These are phyloP conservation scores for Ophiodon elongatus DNA, from an alignment of 2,113 vertebrate species.

Conservation along the genomic window DNA sequence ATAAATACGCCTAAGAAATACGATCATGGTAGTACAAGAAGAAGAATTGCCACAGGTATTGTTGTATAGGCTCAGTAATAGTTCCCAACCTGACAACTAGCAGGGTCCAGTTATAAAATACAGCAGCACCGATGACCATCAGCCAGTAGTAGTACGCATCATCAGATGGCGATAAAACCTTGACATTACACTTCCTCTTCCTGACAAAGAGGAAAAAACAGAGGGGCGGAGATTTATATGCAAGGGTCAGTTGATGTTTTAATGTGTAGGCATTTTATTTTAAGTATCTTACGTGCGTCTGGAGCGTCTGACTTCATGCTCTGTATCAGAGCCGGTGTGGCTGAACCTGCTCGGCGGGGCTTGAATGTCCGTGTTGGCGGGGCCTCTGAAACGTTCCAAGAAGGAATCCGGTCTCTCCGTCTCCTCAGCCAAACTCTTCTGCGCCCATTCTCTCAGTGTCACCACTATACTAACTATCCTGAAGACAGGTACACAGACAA, in stretches of 20 bases:
- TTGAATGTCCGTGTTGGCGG: constrained; percentile 81
- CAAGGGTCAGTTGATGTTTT: background rate
- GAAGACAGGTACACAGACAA: background rate
- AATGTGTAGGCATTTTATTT: too few relatives aligned
- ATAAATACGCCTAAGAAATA: background rate
- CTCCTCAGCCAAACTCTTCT: constrained; percentile 88
- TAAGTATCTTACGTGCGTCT: constrained; percentile 66
- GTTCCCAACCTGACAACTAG: constrained; percentile 90
- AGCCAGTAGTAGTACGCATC: constrained; percentile 93
- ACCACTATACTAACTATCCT: constrained; percentile 91
- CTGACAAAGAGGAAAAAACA: constrained; percentile 33
- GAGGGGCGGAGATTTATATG: background rate
- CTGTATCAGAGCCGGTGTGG: constrained; percentile 71
- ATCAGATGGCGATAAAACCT: constrained; percentile 91
- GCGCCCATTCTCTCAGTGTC: constrained; percentile 92
- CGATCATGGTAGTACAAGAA: background rate
- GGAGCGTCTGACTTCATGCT: constrained; percentile 59
- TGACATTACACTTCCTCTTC: constrained; percentile 82
- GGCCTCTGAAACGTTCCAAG: constrained; percentile 92
- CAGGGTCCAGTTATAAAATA: constrained; percentile 95
- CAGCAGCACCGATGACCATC: constrained; percentile 88
- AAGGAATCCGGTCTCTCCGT: constrained; percentile 91
- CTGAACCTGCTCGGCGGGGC: constrained; percentile 80
- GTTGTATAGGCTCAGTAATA: background rate
- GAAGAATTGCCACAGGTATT: background rate